Evolutionary conservation across 1,140 invertebrate species (phyloP), one percentile per base, ranked within the genome.

Genomic region (Rhagoletis pomonella): DNA sequence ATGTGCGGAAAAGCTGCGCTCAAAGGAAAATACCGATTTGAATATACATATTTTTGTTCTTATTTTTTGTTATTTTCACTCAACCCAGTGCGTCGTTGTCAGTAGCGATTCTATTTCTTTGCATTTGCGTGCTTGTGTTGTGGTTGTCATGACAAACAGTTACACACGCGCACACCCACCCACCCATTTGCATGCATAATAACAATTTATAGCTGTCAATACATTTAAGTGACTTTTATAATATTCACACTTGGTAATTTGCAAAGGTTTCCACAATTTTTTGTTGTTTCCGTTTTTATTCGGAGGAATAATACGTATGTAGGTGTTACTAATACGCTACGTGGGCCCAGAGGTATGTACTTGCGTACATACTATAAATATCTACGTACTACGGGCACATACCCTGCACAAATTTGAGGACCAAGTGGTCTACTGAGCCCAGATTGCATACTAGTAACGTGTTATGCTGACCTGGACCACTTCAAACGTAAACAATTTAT

Each of bases 231-330:
- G 73, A n/a, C 47, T 81, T 81, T 81, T 81, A 81, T 81, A 81
- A 55, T 81, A 81, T 81, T 81, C 47, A 81, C 73, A 81, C 73
- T 47, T 81, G n/a, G 44, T 81, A 81, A 81, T 29, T 81, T 81
- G 19, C 17, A 62, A 73, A 44, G 67, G 39, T 12, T 14, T 3
- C 42, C 44, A 73, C 67, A 42, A 73, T 14, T 81, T 55, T 81
- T 29, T 81, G 73, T 58, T 29, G 47, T 19, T 58, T 10, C 42
- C 17, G 47, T 3, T 29, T 81, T 2, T 17, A 58, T 29, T 81
- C 47, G 19, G 17, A 81, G 19, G 44, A 81, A 55, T 55, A 19
- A 29, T 29, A 29, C 29, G 29, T 29, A 29, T 29, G 29, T 29
- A 29, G 29, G 29, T 29, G 29, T 81, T 55, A 81, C 73, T 81